These are phyloP conservation scores for Lepidochrysops patricia DNA, from an alignment of 2,888 invertebrate species.

Conservation along the genomic window DNA sequence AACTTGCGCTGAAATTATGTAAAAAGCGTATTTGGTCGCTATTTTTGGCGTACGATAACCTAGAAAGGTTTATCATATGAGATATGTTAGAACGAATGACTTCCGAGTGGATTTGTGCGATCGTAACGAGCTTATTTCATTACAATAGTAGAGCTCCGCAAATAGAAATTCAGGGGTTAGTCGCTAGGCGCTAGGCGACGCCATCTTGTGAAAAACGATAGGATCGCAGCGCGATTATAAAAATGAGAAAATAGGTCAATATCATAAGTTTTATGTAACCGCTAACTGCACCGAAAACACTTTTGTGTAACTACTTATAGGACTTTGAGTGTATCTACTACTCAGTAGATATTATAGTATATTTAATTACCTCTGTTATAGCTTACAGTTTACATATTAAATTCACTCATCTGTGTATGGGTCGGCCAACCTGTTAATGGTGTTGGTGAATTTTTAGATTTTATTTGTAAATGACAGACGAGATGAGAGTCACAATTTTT, in stretches of 20 bases:
- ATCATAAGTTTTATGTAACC: constrained; percentile 28
- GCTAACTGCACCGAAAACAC: constrained; percentile 3
- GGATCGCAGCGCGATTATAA: constrained; percentile 65
- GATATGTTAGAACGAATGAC: not conserved
- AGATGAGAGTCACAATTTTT: no score
- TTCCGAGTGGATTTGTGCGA: not conserved
- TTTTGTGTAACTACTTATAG: not conserved
- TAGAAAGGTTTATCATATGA: constrained; percentile 32
- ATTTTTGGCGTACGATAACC: constrained; percentile 63
- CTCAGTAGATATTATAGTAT: no score
- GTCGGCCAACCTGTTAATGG: no score
- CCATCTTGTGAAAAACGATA: constrained; percentile 75
- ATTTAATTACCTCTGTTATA: no score
- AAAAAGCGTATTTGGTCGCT: constrained; percentile 71
- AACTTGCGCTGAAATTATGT: constrained; percentile 75
- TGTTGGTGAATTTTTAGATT: no score
- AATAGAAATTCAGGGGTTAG: constrained; percentile 74
- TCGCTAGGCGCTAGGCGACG: constrained; percentile 66
- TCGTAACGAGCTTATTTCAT: not conserved
- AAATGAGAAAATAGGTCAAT: constrained; percentile 56
- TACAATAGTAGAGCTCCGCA: constrained; percentile 54
- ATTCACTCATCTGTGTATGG: no score
- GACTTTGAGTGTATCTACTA: not conserved
- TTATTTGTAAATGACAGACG: no score
- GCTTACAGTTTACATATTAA: no score